Evolutionary conservation across 1,140 invertebrate genomes (phyloP).

Genomic region (Mactra quadrangularis): DNA sequence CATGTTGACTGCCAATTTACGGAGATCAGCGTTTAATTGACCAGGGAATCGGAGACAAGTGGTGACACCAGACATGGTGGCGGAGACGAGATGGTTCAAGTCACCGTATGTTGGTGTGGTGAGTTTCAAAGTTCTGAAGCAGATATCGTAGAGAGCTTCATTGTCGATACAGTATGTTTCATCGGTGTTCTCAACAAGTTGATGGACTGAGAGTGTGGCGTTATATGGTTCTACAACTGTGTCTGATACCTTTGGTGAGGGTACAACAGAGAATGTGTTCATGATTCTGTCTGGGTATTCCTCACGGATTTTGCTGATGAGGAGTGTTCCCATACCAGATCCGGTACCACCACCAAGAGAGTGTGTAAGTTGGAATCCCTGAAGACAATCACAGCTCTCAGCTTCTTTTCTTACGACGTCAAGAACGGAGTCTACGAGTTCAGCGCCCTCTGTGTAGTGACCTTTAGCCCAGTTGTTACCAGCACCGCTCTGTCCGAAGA

Average conservation of each 20-base stretch:
- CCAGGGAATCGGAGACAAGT: constrained; percentile 89
- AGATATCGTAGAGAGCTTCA: constrained; percentile 94
- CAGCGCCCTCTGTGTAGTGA: constrained; percentile 97
- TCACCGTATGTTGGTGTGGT: constrained; percentile 87
- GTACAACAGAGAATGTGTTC: constrained; percentile 95
- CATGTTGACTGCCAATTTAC: constrained; percentile 94
- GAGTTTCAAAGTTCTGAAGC: constrained; percentile 90
- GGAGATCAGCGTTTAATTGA: constrained; percentile 93
- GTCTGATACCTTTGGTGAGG: constrained; percentile 91
- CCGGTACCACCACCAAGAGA: constrained; percentile 87
- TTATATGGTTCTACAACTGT: constrained; percentile 87
- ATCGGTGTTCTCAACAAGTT: constrained; percentile 90
- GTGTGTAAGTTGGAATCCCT: constrained; percentile 90
- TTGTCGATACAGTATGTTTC: constrained; percentile 87
- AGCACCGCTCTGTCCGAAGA: constrained; percentile 85
- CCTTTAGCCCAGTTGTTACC: constrained; percentile 97
- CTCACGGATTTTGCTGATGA: constrained; percentile 86
- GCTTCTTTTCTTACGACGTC: constrained; percentile 93
- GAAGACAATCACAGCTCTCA: constrained; percentile 92
- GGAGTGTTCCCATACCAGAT: constrained; percentile 85
- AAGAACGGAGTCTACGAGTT: constrained; percentile 91
- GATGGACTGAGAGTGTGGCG: constrained; percentile 89
- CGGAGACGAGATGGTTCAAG: constrained; percentile 86
- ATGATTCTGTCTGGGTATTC: constrained; percentile 93
- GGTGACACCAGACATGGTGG: constrained; percentile 90